These are phyloP conservation scores for Panagrolaimus sp. DNA, from an alignment of 1,140 invertebrate species.

Conservation along the genomic window DNA sequence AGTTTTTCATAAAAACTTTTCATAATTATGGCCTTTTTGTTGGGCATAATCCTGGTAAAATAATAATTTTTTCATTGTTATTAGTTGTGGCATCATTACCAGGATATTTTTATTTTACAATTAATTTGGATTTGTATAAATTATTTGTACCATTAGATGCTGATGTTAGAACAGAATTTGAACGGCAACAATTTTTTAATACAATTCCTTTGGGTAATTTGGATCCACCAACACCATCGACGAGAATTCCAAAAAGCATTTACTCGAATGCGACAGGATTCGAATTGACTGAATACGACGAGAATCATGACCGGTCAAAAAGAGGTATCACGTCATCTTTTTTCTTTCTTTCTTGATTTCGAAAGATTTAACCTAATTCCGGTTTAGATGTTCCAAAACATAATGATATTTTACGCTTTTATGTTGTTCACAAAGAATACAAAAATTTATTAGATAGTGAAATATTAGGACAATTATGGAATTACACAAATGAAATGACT, in stretches of 20 bases:
- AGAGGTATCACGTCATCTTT: not conserved
- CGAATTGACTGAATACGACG: not conserved
- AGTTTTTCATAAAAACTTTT: not conserved
- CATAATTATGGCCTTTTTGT: slow-evolving; percentile 36
- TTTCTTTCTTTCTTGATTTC: not conserved
- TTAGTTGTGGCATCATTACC: slow-evolving; percentile 44
- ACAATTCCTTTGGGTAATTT: slow-evolving; percentile 29
- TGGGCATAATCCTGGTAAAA: slow-evolving; percentile 44
- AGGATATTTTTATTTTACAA: slow-evolving; percentile 45
- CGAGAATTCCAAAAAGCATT: not conserved
- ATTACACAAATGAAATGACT: slow-evolving; percentile 56
- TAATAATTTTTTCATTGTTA: slow-evolving; percentile 35
- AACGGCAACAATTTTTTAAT: slow-evolving; percentile 34
- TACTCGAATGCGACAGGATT: not conserved
- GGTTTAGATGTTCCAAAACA: slow-evolving; percentile 40
- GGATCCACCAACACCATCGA: slow-evolving; percentile 19
- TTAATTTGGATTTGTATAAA: slow-evolving; percentile 57
- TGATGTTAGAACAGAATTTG: slow-evolving; percentile 50
- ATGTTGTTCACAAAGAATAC: slow-evolving; percentile 55
- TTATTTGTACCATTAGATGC: slow-evolving; percentile 56
- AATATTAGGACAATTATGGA: slow-evolving; percentile 47
- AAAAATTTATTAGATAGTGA: slow-evolving; percentile 54
- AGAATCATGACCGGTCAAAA: not conserved
- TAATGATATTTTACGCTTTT: slow-evolving; percentile 56
- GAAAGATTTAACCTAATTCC: not conserved